Percentiles rank a stretch among this genome's conserved stretches.
Evolutionary conservation across 2,888 invertebrate genomes (phyloP).

Genomic region (Xanthia togata): DNA sequence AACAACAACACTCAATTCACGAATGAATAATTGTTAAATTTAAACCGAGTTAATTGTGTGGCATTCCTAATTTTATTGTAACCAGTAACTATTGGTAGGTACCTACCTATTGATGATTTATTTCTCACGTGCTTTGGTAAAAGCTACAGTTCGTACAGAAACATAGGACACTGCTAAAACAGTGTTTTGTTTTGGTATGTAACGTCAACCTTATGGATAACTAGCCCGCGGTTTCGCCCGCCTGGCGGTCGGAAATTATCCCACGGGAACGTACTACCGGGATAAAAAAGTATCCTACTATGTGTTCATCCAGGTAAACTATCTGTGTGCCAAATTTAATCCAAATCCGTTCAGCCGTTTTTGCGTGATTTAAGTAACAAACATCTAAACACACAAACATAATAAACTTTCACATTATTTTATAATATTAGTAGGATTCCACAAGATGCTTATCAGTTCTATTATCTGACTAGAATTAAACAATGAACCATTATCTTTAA

Average conservation of each 20-base stretch:
- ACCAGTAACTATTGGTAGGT: neutral
- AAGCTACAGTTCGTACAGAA: neutral
- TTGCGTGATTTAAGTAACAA: no score
- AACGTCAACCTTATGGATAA: neutral
- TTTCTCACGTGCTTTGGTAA: neutral
- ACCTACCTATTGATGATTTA: neutral
- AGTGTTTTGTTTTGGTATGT: neutral
- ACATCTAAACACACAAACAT: no score
- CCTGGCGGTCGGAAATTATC: no score
- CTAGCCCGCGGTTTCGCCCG: no score
- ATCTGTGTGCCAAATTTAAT: no score
- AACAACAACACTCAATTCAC: slow-evolving; percentile 3
- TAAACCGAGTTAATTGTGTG: neutral
- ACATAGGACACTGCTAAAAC: neutral
- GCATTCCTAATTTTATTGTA: neutral
- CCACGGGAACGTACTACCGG: no score
- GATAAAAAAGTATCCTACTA: no score
- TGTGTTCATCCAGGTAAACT: no score
- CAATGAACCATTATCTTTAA: slow-evolving; percentile 13
- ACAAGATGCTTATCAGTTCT: slow-evolving; percentile 2
- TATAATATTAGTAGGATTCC: neutral
- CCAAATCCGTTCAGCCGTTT: no score
- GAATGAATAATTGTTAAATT: slow-evolving; percentile 11
- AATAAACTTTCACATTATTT: no score
- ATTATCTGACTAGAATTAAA: neutral